phyloP scores from a whole-genome alignment of 2,888 invertebrate genomes.

The Macropis europaea region DNA sequence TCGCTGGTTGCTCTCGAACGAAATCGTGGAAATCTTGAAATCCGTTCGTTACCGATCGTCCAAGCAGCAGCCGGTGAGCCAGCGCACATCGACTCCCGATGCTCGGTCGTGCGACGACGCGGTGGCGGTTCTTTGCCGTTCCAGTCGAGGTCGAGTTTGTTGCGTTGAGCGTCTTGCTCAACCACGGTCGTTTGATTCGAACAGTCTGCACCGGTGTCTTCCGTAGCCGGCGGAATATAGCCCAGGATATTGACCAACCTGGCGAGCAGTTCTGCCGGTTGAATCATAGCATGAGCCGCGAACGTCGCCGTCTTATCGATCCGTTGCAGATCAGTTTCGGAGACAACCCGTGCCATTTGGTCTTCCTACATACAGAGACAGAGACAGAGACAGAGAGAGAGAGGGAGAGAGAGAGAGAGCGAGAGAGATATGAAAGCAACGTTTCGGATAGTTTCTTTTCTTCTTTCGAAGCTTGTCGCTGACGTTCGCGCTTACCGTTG shows the following conservation, averaged over 20 bases:
- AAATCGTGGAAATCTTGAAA: constrained; percentile 65
- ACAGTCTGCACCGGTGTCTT: constrained; percentile 58
- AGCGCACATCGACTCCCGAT: constrained; percentile 39
- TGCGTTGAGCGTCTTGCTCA: neutral
- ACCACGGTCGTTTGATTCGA: constrained; percentile 36
- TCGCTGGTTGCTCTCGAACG: constrained; percentile 85
- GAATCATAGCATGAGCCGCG: constrained; percentile 86
- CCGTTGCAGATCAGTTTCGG: constrained; percentile 89
- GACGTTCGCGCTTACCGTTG: constrained; percentile 62
- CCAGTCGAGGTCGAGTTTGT: no score
- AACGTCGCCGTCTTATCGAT: constrained; percentile 91
- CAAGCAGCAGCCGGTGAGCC: constrained; percentile 80
- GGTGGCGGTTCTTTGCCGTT: no score
- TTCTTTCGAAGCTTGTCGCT: no score
- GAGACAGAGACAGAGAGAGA: neutral
- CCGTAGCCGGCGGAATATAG: constrained; percentile 77
- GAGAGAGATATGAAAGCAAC: no score
- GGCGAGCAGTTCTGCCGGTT: constrained; percentile 88
- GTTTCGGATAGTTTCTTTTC: no score
- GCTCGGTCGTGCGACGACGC: no score
- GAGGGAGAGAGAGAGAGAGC: no score
- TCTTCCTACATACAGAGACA: constrained; percentile 64
- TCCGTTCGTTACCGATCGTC: constrained; percentile 80
- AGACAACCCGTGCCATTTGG: constrained; percentile 84
- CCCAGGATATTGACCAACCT: constrained; percentile 90